Percentiles rank a stretch among this genome's conserved stretches.
phyloP scores from a whole-genome alignment of 2,113 vertebrate species.

The Cyphotilapia sp. region DNA sequence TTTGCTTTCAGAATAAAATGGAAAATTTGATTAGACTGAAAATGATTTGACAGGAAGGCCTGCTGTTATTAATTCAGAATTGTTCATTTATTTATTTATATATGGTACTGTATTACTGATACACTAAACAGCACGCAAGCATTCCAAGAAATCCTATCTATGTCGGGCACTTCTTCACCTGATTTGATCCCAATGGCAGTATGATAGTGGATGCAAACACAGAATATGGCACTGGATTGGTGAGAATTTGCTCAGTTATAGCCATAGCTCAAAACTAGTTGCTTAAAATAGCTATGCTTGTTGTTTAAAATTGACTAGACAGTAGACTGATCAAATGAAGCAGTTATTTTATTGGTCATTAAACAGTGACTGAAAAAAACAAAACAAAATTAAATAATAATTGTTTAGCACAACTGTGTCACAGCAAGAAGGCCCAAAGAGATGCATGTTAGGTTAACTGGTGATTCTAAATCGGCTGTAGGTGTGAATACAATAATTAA shows the following conservation, averaged over 20 bases:
- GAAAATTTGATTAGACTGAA: not conserved
- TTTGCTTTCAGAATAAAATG: not conserved
- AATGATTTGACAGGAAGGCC: not conserved
- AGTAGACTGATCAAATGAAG: not conserved
- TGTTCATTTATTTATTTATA: not conserved
- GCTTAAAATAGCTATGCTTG: not conserved
- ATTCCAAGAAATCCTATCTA: not conserved
- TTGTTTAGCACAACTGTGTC: not conserved
- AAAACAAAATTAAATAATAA: not conserved
- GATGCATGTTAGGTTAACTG: not conserved
- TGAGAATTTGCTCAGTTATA: not conserved
- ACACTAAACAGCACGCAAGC: not conserved
- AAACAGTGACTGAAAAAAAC: not conserved
- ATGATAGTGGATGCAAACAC: not conserved
- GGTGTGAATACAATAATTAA: not conserved
- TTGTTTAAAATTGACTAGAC: not conserved
- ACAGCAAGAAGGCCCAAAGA: not conserved
- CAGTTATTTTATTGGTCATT: not conserved
- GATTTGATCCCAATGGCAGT: not conserved
- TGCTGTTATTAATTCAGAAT: not conserved
- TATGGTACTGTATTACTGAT: not conserved
- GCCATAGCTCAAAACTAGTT: not conserved
- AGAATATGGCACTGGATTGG: not conserved
- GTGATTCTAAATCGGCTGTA: not conserved
- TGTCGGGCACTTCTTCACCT: not conserved